Evolutionary conservation across 2,797 vertebrate species (phyloP), one percentile per base, ranked within the genome.

Genomic region (Brotula barbata): DNA sequence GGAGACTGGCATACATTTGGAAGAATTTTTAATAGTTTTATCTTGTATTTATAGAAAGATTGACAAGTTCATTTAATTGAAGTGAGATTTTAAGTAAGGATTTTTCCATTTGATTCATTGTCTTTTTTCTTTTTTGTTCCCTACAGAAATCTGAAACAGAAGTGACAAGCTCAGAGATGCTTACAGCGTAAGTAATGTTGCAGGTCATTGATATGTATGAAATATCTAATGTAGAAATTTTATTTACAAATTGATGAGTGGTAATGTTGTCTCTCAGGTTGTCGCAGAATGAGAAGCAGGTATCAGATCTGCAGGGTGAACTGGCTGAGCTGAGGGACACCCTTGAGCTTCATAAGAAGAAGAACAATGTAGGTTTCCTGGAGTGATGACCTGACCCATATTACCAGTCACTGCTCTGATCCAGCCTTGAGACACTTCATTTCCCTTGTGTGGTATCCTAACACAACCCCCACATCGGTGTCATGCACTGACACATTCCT

Each of bases 311-410:
- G 53, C 90, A 90, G 68, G 82, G 54, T 3, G 93, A 98, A 73
- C 89, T 96, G 64, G 79, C 85, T 17, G 90, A 91, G 75, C 89
- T 97, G 89, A 94, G 85, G 78, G 91, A 93, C 58, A 89, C 93
- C 4, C 75, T 98, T 86, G 95, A 98, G 84, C 93, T 94, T 77
- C 95, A 98, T 58, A 94, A 93, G 83, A 95, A 92, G 89, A 99
- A 99, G 89, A 99, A 99, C 83, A 96, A 99, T 3, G 97, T 98
- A 94, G 93, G 96, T 90, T 83, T 69, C 47, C 71, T 37, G 9
- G 48, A 40, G 36, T 3, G 13, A 16, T 22, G 33, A 58, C 42
- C 33, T 44, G 20, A 64, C 23, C 51, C 42, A 1, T 17, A 39
- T 40, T 28, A 25, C 46, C 19, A 49, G 20, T 34, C 40, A 37